Evolutionary conservation across 2,797 vertebrate species (phyloP).

Genomic region (Avahi laniger): DNA sequence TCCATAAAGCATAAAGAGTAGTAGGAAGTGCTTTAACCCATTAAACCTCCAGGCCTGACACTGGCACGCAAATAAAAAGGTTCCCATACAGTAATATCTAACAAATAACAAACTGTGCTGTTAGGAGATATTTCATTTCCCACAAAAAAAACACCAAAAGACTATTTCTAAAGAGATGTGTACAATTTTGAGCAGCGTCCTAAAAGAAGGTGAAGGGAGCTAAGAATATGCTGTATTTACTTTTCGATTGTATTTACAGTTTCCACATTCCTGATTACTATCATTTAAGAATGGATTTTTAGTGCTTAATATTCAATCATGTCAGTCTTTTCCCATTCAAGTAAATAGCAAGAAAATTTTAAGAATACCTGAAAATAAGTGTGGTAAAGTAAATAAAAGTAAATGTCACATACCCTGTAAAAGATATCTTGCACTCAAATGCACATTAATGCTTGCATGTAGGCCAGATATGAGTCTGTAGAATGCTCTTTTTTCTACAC

Average conservation of each 20-base stretch:
- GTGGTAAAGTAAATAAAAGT: neutral
- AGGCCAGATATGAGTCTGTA: constrained; percentile 94
- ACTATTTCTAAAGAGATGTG: constrained; percentile 4
- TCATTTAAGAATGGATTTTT: neutral
- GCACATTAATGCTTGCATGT: constrained; percentile 95
- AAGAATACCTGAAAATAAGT: constrained; percentile 20
- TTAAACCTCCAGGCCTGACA: neutral
- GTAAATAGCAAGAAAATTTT: neutral
- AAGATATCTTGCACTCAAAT: constrained; percentile 94
- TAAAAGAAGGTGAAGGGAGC: neutral
- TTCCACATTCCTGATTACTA: neutral
- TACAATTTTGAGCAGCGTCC: neutral
- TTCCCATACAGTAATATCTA: neutral
- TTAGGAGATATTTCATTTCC: neutral
- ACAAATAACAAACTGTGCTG: neutral
- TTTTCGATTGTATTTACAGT: neutral
- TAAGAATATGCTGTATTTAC: neutral
- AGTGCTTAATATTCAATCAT: neutral
- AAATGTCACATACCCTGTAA: constrained; percentile 87
- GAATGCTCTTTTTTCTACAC: constrained; percentile 96
- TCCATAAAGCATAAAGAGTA: neutral
- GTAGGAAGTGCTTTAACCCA: neutral
- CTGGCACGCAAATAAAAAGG: neutral
- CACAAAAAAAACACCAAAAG: neutral
- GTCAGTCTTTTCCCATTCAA: neutral